Conservation (phyloP, 2,113 vertebrate genomes). For the Anoplopoma fimbria region DNA sequence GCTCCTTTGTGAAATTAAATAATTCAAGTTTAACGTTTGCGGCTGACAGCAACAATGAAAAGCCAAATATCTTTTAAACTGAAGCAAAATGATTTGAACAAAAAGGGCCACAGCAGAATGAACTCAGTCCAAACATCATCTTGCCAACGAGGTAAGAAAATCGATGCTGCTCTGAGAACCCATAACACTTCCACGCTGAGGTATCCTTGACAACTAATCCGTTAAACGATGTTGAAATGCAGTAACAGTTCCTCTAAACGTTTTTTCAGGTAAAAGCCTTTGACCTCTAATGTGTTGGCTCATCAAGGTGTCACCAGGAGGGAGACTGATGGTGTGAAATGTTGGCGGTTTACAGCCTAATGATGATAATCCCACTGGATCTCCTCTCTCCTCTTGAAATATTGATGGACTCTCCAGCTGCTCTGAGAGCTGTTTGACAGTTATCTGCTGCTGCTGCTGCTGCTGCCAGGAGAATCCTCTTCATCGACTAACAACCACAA, state of each 20-base stretch:
- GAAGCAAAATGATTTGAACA: not conserved
- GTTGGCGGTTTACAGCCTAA: slow-evolving; percentile 3
- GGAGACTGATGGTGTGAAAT: not conserved
- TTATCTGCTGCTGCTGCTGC: too few relatives aligned
- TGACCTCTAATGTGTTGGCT: not conserved
- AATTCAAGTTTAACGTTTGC: not conserved
- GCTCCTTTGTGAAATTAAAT: not conserved
- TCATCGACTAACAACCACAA: not conserved
- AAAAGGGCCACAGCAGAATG: not conserved
- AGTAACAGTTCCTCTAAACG: not conserved
- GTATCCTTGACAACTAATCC: not conserved
- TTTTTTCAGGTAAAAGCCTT: not conserved
- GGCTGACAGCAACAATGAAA: not conserved
- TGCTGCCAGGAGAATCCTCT: not conserved
- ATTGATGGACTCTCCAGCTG: slow-evolving; percentile 57
- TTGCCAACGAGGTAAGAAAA: not conserved
- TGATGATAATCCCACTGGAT: slow-evolving; percentile 39
- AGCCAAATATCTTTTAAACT: not conserved
- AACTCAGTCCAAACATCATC: not conserved
- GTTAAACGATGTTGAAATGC: not conserved
- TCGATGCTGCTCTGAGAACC: not conserved
- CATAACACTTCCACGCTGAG: not conserved
- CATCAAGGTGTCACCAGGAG: not conserved
- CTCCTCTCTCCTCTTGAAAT: slow-evolving; percentile 45
- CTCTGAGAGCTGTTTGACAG: slow-evolving; percentile 28